Evolutionary conservation across 1,140 invertebrate species (phyloP).

Genomic region (Diuraphis noxia): DNA sequence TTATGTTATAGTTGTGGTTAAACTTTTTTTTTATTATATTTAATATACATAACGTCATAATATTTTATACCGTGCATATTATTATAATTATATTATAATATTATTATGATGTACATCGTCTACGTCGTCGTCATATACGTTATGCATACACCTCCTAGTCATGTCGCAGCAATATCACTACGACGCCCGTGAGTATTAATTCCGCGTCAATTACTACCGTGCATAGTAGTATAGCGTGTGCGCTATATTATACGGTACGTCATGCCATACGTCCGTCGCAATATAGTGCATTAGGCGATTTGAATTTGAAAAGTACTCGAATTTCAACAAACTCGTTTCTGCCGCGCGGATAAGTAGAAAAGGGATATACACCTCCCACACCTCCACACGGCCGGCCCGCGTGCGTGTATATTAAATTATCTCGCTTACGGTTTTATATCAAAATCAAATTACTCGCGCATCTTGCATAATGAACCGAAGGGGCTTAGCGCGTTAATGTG

Average conservation of each 20-base stretch:
- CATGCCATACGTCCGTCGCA: background rate
- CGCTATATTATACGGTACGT: background rate
- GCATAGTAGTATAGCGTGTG: background rate
- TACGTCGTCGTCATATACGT: background rate
- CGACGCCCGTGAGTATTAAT: background rate
- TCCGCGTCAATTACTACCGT: background rate
- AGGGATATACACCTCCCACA: slow-evolving; percentile 11
- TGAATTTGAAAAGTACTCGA: slow-evolving; percentile 36
- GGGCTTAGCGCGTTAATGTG: slow-evolving; percentile 44
- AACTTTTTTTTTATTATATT: too few species aligned
- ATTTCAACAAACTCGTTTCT: slow-evolving; percentile 32
- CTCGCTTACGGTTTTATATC: slow-evolving; percentile 45
- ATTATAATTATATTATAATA: background rate
- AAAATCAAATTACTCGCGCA: slow-evolving; percentile 44
- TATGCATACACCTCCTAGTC: background rate
- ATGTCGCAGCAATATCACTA: background rate
- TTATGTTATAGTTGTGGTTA: too few species aligned
- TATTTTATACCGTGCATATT: too few species aligned
- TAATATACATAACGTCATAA: too few species aligned
- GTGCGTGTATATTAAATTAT: slow-evolving; percentile 30
- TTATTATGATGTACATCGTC: background rate
- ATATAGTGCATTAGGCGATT: slow-evolving; percentile 24
- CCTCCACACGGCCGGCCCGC: background rate
- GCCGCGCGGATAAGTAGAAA: background rate
- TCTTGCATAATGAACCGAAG: slow-evolving; percentile 45